A percentile compares a stretch with the other conserved stretches of the same genome.
phyloP scores from a whole-genome alignment of 2,797 vertebrate genomes.

The Spea hammondii region DNA sequence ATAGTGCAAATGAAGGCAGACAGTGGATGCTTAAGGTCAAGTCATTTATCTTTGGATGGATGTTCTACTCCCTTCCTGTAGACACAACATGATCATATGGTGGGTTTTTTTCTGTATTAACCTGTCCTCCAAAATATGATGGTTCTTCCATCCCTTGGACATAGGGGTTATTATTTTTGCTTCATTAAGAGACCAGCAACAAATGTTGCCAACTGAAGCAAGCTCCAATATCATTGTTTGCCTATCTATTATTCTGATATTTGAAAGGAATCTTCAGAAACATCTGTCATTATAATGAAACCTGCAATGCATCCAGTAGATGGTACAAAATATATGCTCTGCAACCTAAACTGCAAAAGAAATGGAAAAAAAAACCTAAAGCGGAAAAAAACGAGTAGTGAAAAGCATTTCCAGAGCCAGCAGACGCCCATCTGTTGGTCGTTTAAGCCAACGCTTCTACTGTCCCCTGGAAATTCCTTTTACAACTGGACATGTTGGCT shows the following conservation, averaged over 20 bases:
- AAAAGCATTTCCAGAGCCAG: background rate
- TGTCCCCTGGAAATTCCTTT: conserved; percentile 1
- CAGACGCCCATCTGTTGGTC: conserved; percentile 16
- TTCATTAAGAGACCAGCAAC: conserved; percentile 49
- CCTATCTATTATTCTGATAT: conserved; percentile 57
- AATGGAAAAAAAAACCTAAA: background rate
- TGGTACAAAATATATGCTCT: conserved; percentile 31
- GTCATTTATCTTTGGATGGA: conserved; percentile 42
- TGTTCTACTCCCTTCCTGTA: conserved; percentile 10
- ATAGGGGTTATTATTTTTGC: conserved; percentile 37
- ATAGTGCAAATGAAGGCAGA: conserved; percentile 2
- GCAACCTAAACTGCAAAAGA: conserved; percentile 40
- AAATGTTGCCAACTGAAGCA: conserved; percentile 48
- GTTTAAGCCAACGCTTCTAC: conserved; percentile 1
- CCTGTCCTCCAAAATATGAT: conserved; percentile 23
- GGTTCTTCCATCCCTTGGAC: conserved; percentile 9
- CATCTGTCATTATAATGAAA: conserved; percentile 60
- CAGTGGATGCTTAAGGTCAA: conserved; percentile 20
- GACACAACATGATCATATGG: conserved; percentile 37
- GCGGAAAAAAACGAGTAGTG: background rate
- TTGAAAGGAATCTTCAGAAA: conserved; percentile 53
- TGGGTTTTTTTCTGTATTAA: conserved; percentile 21
- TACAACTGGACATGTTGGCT: conserved; percentile 3
- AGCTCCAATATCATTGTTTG: conserved; percentile 40
- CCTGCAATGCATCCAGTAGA: conserved; percentile 48